Evolutionary conservation across 2,888 invertebrate species (phyloP).

Genomic region (Mechanitis mazaeus): DNA sequence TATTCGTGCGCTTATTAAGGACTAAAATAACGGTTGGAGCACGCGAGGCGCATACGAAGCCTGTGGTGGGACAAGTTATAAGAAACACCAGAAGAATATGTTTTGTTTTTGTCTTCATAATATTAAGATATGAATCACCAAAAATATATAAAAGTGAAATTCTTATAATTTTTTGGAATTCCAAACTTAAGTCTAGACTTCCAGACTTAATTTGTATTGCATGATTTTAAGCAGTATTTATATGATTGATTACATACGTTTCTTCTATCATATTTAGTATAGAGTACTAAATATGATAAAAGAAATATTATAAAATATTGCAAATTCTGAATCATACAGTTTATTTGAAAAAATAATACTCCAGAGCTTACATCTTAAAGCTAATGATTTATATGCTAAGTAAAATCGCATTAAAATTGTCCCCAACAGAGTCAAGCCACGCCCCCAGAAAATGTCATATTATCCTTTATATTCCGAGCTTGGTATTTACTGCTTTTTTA

Average conservation of each 20-base stretch:
- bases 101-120: too few relatives aligned
- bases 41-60: slow-evolving; percentile 33
- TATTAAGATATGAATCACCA: too few relatives aligned
- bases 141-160: too few relatives aligned
- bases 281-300: background rate
- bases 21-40: slow-evolving; percentile 36
- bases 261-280: background rate
- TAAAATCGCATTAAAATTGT: slow-evolving; percentile 45
- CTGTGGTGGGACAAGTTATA: slow-evolving; percentile 10
- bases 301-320: background rate
- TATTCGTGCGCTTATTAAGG: slow-evolving; percentile 39
- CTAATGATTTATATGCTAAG: slow-evolving; percentile 37
- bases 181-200: too few relatives aligned
- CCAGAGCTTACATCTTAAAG: slow-evolving; percentile 26
- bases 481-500: slow-evolving; percentile 33
- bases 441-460: slow-evolving; percentile 38
- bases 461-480: slow-evolving; percentile 30
- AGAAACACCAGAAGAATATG: background rate
- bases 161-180: too few relatives aligned
- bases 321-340: too few relatives aligned
- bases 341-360: slow-evolving; percentile 9
- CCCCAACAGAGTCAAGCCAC: slow-evolving; percentile 38
- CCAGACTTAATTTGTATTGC: too few relatives aligned
- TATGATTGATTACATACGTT: too few relatives aligned
- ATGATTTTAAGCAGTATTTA: too few relatives aligned